Evolutionary conservation across 2,797 vertebrate species (phyloP).

Genomic region (Moxostoma hubbsi): DNA sequence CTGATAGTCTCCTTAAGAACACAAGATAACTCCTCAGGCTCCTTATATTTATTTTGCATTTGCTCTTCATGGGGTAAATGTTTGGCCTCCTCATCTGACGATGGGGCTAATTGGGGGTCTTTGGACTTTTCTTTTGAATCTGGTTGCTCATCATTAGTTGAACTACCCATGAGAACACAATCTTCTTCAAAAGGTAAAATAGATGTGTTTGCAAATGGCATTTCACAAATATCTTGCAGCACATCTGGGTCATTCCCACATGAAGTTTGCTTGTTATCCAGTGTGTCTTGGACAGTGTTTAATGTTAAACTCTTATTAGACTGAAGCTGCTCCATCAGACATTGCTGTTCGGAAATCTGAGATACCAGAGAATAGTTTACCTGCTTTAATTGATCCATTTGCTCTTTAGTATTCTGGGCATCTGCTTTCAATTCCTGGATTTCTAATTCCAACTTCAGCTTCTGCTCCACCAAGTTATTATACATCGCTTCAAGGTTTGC

Average conservation of each 20-base stretch:
- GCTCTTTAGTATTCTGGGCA: constrained; percentile 28
- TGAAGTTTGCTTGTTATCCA: constrained; percentile 1
- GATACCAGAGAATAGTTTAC: constrained; percentile 52
- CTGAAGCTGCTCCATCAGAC: constrained; percentile 70
- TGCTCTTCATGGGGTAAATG: constrained; percentile 32
- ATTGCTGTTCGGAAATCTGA: constrained; percentile 31
- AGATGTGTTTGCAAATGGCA: constrained; percentile 46
- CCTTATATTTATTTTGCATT: constrained; percentile 51
- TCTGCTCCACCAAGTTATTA: constrained; percentile 39
- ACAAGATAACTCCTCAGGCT: constrained; percentile 63
- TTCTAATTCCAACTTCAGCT: constrained; percentile 41
- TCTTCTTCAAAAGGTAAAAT: constrained; percentile 46
- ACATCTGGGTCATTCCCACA: constrained; percentile 8
- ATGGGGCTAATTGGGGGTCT: neutral
- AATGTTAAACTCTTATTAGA: constrained; percentile 60
- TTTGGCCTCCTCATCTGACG: constrained; percentile 2
- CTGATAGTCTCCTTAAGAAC: constrained; percentile 65
- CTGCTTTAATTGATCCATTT: constrained; percentile 57
- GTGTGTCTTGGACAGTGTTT: constrained; percentile 55
- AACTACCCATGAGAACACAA: neutral
- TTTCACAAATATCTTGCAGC: constrained; percentile 15
- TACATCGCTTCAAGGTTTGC: constrained; percentile 65
- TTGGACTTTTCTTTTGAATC: neutral
- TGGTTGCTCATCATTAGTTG: neutral
- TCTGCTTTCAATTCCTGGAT: constrained; percentile 55